A percentile compares a stretch with the other conserved stretches of the same genome.
Evolutionary conservation across 2,113 vertebrate genomes (phyloP).

Genomic region (Triplophysa tibetana): DNA sequence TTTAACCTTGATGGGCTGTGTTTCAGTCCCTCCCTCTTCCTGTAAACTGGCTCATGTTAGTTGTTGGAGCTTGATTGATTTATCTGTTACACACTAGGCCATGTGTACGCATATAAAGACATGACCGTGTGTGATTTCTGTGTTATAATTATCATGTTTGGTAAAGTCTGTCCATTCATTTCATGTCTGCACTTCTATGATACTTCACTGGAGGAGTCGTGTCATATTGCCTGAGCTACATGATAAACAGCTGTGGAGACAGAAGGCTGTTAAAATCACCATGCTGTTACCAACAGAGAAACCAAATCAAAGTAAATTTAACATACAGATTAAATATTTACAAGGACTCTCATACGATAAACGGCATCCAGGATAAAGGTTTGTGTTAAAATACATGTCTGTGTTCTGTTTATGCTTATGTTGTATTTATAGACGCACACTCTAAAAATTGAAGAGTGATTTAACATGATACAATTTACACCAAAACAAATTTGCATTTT

Average conservation of each 20-base stretch:
- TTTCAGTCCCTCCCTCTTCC: slow-evolving; percentile 8
- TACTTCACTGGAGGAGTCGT: slow-evolving; percentile 22
- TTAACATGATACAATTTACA: no score
- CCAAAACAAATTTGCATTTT: no score
- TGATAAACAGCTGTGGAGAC: slow-evolving; percentile 11
- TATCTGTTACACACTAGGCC: slow-evolving; percentile 21
- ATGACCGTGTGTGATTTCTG: neutral
- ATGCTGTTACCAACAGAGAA: neutral
- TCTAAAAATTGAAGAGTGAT: no score
- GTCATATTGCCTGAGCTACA: slow-evolving; percentile 25
- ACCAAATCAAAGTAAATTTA: neutral
- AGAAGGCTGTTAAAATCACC: neutral
- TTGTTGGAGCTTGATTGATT: slow-evolving; percentile 33
- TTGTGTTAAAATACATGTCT: no score
- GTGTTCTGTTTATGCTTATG: no score
- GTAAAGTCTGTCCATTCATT: slow-evolving; percentile 37
- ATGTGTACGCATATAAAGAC: slow-evolving; percentile 20
- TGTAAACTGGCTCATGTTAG: neutral
- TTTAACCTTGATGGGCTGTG: slow-evolving; percentile 26
- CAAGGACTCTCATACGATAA: no score
- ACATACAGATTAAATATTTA: neutral
- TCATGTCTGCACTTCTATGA: slow-evolving; percentile 22
- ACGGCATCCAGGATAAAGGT: no score
- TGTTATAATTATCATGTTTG: slow-evolving; percentile 38
- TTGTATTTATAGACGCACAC: no score